Evolutionary conservation across 2,888 invertebrate genomes (phyloP).

Genomic region (Drosophila prolongata): DNA sequence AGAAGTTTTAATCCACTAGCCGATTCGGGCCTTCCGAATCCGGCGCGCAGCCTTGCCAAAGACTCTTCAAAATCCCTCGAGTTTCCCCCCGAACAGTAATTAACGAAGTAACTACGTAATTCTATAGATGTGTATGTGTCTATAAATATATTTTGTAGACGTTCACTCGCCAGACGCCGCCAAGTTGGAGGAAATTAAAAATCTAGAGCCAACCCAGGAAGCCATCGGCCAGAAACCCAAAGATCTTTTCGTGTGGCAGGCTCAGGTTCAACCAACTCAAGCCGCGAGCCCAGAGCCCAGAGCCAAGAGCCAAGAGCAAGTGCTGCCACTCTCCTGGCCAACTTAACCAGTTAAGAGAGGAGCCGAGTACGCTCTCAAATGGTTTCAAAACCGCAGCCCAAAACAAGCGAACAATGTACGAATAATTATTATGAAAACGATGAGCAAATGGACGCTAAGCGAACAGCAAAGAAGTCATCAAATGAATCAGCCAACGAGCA

Average conservation of each 20-base stretch:
- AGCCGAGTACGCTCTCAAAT: constrained; percentile 52
- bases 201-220: background rate
- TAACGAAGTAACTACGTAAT: constrained; percentile 38
- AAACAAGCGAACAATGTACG: constrained; percentile 51
- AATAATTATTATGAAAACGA: constrained; percentile 63
- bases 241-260: constrained; percentile 30
- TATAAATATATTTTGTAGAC: constrained; percentile 35
- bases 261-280: constrained; percentile 1
- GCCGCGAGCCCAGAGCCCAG: constrained; percentile 3
- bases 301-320: constrained; percentile 10
- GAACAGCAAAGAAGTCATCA: constrained; percentile 41
- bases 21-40: background rate
- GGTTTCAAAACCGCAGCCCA: constrained; percentile 68
- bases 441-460: constrained; percentile 58
- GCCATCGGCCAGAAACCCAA: constrained; percentile 3
- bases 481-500: constrained; percentile 18
- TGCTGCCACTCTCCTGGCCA: constrained; percentile 17
- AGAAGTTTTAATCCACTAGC: constrained; percentile 9
- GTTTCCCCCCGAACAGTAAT: constrained; percentile 34
- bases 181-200: constrained; percentile 4
- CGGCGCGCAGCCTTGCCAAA: constrained; percentile 29
- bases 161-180: constrained; percentile 16
- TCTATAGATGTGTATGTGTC: constrained; percentile 47
- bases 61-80: constrained; percentile 22
- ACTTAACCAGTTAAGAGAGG: background rate